Base-by-base conservation (phyloP, 2,888 invertebrate genomes). In the Gymnoscelis rufifasciata region DNA sequence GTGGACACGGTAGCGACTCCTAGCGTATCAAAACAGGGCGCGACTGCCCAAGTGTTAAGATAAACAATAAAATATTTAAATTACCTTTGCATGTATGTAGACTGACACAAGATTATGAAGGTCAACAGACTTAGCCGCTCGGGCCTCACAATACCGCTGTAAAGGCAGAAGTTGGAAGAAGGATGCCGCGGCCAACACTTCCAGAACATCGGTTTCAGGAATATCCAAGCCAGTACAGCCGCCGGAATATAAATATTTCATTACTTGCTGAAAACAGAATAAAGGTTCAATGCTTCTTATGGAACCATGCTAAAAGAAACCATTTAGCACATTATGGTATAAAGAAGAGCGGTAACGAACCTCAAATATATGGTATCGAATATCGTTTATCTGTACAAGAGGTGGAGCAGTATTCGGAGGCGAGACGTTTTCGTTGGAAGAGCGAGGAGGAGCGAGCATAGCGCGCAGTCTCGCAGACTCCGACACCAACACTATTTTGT, bases 231-330 rank as follows among this genome's bases (percentile, higher is more conserved):
- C 92, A 39, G 92, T 91, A 69, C 95, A 95, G 11, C 96, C 95
- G 3, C 97, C 97, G 63, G 95, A 95, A 81, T 97, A 97, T 40
- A 97, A 88, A 80, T 95, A 97, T 78, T 96, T 95, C 96, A 97
- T 97, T 23, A 95, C 94, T 90, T 96, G 91, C 95, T 95, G 57
- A 3, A n/a, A n/a, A n/a, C n/a, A n/a, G n/a, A n/a, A n/a, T n/a
- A n/a, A n/a, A n/a, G n/a, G n/a, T n/a, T n/a, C n/a, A n/a, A n/a
- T n/a, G n/a, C n/a, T n/a, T n/a, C n/a, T n/a, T n/a, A n/a, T n/a
- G n/a, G n/a, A n/a, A n/a, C n/a, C n/a, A n/a, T n/a, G n/a, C n/a
- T n/a, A n/a, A n/a, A n/a, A n/a, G n/a, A n/a, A n/a, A n/a, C n/a
- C n/a, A n/a, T n/a, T n/a, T n/a, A n/a, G n/a, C n/a, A n/a, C n/a